Conservation (phyloP, 2,888 invertebrate species). For the Dorcus parallelipipedus region DNA sequence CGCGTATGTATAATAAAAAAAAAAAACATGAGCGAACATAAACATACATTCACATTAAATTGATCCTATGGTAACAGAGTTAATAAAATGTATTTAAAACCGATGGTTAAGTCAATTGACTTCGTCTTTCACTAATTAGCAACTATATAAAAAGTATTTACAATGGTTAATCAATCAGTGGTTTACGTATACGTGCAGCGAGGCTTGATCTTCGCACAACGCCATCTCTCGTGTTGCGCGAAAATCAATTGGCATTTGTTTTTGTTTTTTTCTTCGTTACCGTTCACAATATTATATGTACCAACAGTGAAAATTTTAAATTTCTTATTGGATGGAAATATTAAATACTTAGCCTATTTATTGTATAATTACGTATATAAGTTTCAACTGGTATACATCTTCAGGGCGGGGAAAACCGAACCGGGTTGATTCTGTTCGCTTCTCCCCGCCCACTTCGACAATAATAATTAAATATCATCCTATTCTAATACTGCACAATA, state of each 20-base stretch:
- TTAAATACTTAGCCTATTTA: conserved; percentile 31
- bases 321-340: conserved; percentile 41
- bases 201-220: conserved; percentile 1
- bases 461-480: conserved; percentile 15
- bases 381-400: conserved; percentile 25
- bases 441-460: conserved; percentile 17
- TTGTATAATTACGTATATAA: conserved; percentile 40
- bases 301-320: conserved; percentile 7
- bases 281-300: neutral
- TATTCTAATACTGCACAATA: conserved; percentile 33
- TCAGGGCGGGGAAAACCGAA: neutral
- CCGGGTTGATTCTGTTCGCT: neutral
- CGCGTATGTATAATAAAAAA: conserved; percentile 1
- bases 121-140: conserved; percentile 25
- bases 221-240: neutral
- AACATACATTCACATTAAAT: neutral
- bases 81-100: neutral
- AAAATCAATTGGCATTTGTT: neutral
- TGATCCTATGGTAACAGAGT: neutral
- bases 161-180: conserved; percentile 29
- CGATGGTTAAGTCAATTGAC: conserved; percentile 22
- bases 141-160: conserved; percentile 40
- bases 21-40: too few relatives aligned
- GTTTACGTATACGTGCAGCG: conserved; percentile 31
- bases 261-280: neutral